These are phyloP conservation scores for Chrysolina oricalcia DNA, from an alignment of 2,888 invertebrate genomes.

Conservation along the genomic window DNA sequence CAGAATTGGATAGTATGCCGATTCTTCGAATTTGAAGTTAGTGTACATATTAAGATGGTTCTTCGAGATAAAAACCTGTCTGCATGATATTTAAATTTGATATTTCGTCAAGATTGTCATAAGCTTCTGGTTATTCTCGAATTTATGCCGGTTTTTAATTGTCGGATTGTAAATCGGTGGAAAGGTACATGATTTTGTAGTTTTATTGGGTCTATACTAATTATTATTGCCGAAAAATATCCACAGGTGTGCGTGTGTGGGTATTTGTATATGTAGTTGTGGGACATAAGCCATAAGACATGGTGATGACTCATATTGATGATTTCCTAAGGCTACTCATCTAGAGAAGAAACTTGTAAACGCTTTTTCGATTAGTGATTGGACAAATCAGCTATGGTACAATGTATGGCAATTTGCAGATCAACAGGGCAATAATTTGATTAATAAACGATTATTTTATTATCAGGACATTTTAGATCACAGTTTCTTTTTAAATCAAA, in stretches of 20 bases:
- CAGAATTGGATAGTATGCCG: conserved; percentile 55
- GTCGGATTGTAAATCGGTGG: neutral
- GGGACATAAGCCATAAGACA: neutral
- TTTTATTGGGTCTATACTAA: conserved; percentile 33
- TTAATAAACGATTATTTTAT: too few species aligned
- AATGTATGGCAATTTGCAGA: neutral
- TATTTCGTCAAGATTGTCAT: conserved; percentile 42
- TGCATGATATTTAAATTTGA: conserved; percentile 33
- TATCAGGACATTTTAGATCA: too few species aligned
- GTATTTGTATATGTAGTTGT: neutral
- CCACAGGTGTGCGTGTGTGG: neutral
- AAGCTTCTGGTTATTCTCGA: conserved; percentile 44
- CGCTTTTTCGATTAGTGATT: too few species aligned
- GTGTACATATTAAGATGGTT: conserved; percentile 46
- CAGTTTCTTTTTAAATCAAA: too few species aligned
- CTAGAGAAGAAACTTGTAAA: neutral
- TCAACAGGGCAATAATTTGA: too few species aligned
- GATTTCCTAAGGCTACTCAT: too few species aligned
- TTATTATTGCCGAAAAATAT: conserved; percentile 30
- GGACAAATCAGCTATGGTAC: too few species aligned
- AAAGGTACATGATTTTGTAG: conserved; percentile 23
- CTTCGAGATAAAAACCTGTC: conserved; percentile 46
- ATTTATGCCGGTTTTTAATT: conserved; percentile 39
- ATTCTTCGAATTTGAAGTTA: conserved; percentile 55
- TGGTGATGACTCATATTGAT: neutral